Percentiles rank a stretch among this genome's conserved stretches.
phyloP scores from a whole-genome alignment of 2,113 vertebrate genomes.

The Myotis brandtii region DNA sequence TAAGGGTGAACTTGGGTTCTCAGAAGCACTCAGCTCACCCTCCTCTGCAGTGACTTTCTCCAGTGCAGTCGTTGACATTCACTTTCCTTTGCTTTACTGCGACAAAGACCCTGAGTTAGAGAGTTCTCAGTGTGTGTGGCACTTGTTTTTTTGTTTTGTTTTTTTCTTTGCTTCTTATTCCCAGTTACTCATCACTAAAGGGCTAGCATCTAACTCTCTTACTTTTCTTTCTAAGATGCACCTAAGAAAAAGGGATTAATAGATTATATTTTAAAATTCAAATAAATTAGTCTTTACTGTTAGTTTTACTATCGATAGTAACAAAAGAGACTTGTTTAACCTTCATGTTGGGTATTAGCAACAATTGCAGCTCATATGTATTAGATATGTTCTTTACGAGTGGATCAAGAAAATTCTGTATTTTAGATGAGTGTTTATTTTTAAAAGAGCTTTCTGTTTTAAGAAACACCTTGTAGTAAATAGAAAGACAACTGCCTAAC shows the following conservation, averaged over 20 bases:
- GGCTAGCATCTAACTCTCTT: neutral
- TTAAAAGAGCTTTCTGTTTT: neutral
- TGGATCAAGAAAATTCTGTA: neutral
- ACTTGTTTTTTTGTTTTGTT: neutral
- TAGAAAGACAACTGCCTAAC: neutral
- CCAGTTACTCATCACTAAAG: neutral
- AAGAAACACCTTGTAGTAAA: neutral
- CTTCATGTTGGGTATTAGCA: neutral
- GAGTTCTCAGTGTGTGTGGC: neutral
- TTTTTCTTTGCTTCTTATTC: neutral
- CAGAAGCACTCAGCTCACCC: neutral
- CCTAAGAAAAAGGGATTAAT: neutral
- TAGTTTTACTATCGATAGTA: neutral
- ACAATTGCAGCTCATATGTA: neutral
- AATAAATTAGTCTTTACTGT: neutral
- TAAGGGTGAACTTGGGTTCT: neutral
- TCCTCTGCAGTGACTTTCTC: neutral
- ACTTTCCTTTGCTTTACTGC: neutral
- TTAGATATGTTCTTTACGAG: neutral
- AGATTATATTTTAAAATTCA: neutral
- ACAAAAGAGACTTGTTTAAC: neutral
- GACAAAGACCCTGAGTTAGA: neutral
- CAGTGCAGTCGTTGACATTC: accelerated
- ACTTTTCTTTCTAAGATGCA: neutral
- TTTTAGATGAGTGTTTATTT: neutral